These are phyloP conservation scores for Zaprionus africanus DNA, from an alignment of 1,140 invertebrate genomes.

Conservation along the genomic window DNA sequence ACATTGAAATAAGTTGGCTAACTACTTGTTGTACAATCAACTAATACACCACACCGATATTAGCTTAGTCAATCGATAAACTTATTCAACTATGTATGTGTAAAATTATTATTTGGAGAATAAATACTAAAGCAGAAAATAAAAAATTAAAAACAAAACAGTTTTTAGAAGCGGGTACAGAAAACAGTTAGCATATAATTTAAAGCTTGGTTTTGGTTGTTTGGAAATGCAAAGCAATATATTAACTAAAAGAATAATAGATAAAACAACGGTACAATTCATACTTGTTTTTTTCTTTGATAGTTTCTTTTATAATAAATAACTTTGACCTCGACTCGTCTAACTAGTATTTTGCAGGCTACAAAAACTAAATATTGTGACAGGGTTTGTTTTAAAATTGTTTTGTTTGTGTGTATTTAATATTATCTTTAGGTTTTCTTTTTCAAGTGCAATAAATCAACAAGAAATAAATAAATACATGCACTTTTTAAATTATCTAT, in stretches of 20 bases:
- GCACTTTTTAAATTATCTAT: constrained; percentile 72
- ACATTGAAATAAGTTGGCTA: constrained; percentile 73
- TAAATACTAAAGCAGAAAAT: constrained; percentile 56
- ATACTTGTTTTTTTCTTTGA: constrained; percentile 4
- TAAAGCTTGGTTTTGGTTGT: constrained; percentile 53
- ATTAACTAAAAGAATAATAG: constrained; percentile 29
- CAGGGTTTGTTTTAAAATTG: constrained; percentile 28
- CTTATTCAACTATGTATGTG: neutral
- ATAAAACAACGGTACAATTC: constrained; percentile 27
- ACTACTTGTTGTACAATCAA: constrained; percentile 45
- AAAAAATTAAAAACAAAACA: constrained; percentile 27
- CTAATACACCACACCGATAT: constrained; percentile 11
- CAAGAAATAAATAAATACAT: constrained; percentile 78
- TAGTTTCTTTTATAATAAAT: constrained; percentile 61
- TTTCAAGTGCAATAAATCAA: constrained; percentile 78
- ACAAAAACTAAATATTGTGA: constrained; percentile 61
- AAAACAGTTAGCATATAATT: constrained; percentile 45
- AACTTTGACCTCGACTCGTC: constrained; percentile 50
- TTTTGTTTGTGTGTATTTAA: constrained; percentile 21
- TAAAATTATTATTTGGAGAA: constrained; percentile 54
- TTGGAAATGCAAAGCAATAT: constrained; percentile 48
- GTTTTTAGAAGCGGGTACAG: constrained; percentile 17
- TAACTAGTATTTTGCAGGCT: constrained; percentile 58
- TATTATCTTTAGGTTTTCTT: constrained; percentile 40
- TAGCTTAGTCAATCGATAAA: constrained; percentile 1